Evolutionary conservation across 2,888 invertebrate species (phyloP).

Genomic region (Omphaloscelis lunosa): DNA sequence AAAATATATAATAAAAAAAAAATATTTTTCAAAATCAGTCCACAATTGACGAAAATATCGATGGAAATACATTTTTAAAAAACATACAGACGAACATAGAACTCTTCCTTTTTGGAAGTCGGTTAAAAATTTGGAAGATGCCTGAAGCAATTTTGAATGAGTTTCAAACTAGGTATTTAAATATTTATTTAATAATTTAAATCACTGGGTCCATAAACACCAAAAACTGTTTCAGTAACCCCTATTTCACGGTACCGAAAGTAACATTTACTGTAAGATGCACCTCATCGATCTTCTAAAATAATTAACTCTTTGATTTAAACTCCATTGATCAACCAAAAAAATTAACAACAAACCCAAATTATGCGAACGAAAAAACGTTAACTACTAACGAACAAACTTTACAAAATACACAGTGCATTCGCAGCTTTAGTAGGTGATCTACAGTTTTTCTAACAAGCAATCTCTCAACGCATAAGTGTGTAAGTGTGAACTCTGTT

Average conservation of each 20-base stretch:
- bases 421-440: slow-evolving; percentile 31
- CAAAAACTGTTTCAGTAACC: background rate
- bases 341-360: background rate
- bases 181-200: no score
- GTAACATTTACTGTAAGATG: background rate
- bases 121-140: background rate
- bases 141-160: background rate
- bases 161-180: background rate
- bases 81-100: no score
- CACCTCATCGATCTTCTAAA: background rate
- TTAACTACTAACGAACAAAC: background rate
- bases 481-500: slow-evolving; percentile 60
- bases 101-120: no score
- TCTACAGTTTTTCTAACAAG: slow-evolving; percentile 33
- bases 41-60: no score
- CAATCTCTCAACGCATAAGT: slow-evolving; percentile 60
- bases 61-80: no score
- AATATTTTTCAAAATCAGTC: no score
- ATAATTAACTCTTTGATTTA: background rate
- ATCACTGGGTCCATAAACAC: background rate
- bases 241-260: background rate
- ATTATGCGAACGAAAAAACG: background rate
- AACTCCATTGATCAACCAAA: background rate
- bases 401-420: background rate
- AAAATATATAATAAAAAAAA: no score